Evolutionary conservation across 2,888 invertebrate species (phyloP).

Genomic region (Erebia aethiops): DNA sequence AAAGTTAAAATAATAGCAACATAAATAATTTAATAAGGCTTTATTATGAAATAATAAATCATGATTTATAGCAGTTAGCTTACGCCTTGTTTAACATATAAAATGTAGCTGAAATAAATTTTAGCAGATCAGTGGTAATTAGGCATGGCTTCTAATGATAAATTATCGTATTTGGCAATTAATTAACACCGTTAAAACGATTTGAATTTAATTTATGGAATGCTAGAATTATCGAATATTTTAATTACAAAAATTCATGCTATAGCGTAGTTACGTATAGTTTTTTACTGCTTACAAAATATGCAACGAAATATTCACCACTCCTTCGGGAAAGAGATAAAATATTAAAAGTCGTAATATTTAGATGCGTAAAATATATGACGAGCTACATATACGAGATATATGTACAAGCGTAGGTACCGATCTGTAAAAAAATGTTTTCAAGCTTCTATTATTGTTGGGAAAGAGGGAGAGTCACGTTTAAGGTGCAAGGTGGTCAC

Average conservation of each 20-base stretch:
- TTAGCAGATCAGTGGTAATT: constrained; percentile 21
- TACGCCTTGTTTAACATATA: constrained; percentile 19
- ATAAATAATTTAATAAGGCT: constrained; percentile 19
- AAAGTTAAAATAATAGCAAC: not conserved
- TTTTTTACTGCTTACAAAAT: no score
- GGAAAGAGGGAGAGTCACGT: no score
- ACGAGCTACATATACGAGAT: no score
- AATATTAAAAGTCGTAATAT: no score
- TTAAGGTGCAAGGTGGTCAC: no score
- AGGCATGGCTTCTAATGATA: constrained; percentile 14
- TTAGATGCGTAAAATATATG: no score
- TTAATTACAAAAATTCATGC: not conserved
- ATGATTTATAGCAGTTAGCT: constrained; percentile 6
- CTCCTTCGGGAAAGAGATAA: no score
- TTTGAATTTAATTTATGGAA: constrained; percentile 13
- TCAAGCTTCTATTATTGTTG: no score
- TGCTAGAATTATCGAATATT: constrained; percentile 3
- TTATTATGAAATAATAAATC: constrained; percentile 20
- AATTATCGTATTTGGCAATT: constrained; percentile 8
- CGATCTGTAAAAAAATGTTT: no score
- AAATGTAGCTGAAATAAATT: constrained; percentile 26
- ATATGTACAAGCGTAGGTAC: no score
- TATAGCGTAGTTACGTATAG: no score
- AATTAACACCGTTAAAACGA: constrained; percentile 13
- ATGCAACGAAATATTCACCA: no score